Base-by-base conservation (phyloP, 2,113 vertebrate genomes). In the Probosciger aterrimus region DNA sequence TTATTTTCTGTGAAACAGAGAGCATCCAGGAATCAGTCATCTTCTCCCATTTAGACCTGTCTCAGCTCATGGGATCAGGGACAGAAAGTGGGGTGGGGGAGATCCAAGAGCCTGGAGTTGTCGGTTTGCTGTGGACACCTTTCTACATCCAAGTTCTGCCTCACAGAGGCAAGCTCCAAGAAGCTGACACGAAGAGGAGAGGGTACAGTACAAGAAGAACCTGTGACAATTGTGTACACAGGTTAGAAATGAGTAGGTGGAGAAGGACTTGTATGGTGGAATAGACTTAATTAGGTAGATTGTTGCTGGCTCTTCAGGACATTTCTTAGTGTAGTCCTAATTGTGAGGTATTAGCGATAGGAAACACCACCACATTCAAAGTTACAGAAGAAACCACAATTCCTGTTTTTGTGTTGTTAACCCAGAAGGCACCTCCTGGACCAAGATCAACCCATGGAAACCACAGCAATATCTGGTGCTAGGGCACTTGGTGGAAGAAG, bases 341-440 rank as follows among this genome's bases (percentile, higher is more conserved):
- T 10, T 44, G 17, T 9, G 2, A 20, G 35, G 8, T 63, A 37
- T 12, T 28, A 67, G 6, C 0, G 0, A 77, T 1, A n/a, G 17
- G n/a, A 78, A 94, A 79, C 13, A 20, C 10, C 47, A 68, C 1
- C 0, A 0, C 14, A 33, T 35, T 35, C 52, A 62, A 88, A 14
- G 10, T n/a, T 43, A 4, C 39, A 57, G 33, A 47, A 86, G 33
- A 88, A 88, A 52, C 30, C 64, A 39, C 10, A 86, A 5, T 31
- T 71, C 50, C 60, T 44, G 13, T 30, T 76, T 57, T 57, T n/a
- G 55, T 33, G 33, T n/a, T 25, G 39, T 82, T 57, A 35, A 50
- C 35, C 76, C 7, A 50, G 39, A 69, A 63, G 19, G 18, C 35
- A 76, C 23, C 60, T 18, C 31, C 39, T 39, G 57, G 30, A 82